Base-by-base conservation (phyloP, 2,113 vertebrate genomes). In the Erythrocercus mccallii region DNA sequence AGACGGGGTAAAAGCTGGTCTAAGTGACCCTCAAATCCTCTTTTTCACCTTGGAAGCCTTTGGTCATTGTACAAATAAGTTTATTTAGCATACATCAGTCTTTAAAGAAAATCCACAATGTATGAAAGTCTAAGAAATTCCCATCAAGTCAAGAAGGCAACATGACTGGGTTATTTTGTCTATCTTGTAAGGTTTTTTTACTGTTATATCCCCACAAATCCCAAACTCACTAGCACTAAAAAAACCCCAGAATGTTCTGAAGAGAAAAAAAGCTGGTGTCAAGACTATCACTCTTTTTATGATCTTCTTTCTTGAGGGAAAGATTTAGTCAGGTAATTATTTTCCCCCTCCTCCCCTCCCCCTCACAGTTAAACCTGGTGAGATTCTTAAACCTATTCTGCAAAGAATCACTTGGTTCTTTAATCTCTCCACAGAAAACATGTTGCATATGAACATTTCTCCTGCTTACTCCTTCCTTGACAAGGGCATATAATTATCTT, bases 1-100 rank as follows among this genome's bases (percentile, higher is more conserved):
- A 72, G 21, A 18, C 16, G 11, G 1, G 11, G 12, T 48, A 72
- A 76, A 73, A 60, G 13, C 15, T 81, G 54, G 44, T 71, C 53
- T 84, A 86, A 95, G 57, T 57, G 88, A 91, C 45, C 71, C 61
- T 84, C 28, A 83, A 66, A 38, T 73, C 16, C 31, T 86, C 11
- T 88, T 92, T 89, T 86, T 61, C 57, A 51, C 66, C 57, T 88
- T 94, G 33, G n/a, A 89, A 86, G 84, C 12, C 79, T 83, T 83
- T 45, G 28, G 15, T 5, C 64, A 33, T 42, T 12, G 21, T 28
- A 57, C 9, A 35, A 37, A 30, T 24, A 11, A n/a, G 10, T 35
- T 74, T 12, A 51, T 73, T 83, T 64, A 40, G 11, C 21, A 30
- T 35, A 38, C 14, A 5, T 15, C 15, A 69, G 31, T 19, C 44